phyloP scores from a whole-genome alignment of 2,797 vertebrate species.

The Coracias cyanogaster region DNA sequence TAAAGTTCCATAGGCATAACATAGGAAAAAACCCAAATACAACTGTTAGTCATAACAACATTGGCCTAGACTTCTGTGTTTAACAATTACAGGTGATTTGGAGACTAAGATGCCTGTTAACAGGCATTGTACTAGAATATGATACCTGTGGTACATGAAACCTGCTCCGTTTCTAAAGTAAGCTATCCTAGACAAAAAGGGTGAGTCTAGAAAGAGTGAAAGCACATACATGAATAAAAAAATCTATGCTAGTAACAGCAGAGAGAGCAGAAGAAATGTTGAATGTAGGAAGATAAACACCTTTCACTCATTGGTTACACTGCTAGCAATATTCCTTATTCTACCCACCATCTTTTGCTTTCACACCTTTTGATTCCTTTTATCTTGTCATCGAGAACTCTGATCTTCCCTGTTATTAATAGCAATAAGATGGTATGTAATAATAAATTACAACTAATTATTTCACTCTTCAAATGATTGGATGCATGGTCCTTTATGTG shows the following conservation, averaged over 20 bases:
- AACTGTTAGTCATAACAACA: background rate
- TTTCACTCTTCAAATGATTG: background rate
- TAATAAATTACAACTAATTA: background rate
- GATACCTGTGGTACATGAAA: background rate
- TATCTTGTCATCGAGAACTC: background rate
- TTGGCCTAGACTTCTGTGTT: background rate
- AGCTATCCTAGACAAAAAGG: background rate
- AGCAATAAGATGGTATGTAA: background rate
- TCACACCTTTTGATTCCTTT: background rate
- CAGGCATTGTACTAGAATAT: rapidly evolving
- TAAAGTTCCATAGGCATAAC: background rate
- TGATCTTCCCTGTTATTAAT: background rate
- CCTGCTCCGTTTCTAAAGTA: background rate
- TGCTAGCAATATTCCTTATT: background rate
- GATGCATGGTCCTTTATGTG: background rate
- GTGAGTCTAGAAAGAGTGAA: background rate
- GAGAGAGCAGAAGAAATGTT: background rate
- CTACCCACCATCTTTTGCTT: background rate
- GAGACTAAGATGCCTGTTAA: background rate
- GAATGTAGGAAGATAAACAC: background rate
- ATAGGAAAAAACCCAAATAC: background rate
- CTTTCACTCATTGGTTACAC: background rate
- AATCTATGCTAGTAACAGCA: background rate
- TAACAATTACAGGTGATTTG: rapidly evolving
- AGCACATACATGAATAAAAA: background rate